Percentiles rank a stretch among this genome's conserved stretches.
These are phyloP conservation scores for Hirundichthys speculiger DNA, from an alignment of 2,113 vertebrate genomes.

Conservation along the genomic window DNA sequence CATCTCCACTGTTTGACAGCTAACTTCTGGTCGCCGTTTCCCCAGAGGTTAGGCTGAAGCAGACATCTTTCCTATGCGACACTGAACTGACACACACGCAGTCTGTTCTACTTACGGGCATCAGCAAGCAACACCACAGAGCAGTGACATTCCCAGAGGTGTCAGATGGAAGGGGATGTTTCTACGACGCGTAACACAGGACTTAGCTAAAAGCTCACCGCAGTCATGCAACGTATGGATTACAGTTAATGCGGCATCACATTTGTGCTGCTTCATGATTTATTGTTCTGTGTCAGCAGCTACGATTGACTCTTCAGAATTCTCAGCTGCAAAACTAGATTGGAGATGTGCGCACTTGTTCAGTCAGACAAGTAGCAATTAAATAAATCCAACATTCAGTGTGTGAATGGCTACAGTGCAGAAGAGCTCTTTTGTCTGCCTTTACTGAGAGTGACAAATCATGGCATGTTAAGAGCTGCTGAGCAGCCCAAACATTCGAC, in stretches of 20 bases:
- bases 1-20: constrained; percentile 64
- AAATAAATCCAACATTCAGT: constrained; percentile 27
- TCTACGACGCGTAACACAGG: constrained; percentile 35
- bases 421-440: constrained; percentile 7
- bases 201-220: constrained; percentile 37
- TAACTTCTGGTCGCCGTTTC: constrained; percentile 69
- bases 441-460: constrained; percentile 16
- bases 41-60: constrained; percentile 58
- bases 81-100: constrained; percentile 42
- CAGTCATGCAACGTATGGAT: constrained; percentile 27
- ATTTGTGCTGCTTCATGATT: constrained; percentile 26
- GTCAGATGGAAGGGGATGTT: constrained; percentile 52
- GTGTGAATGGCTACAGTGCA: constrained; percentile 19
- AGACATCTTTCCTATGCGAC: constrained; percentile 59
- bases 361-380: constrained; percentile 38
- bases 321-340: constrained; percentile 20
- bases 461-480: constrained; percentile 1
- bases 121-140: constrained; percentile 47
- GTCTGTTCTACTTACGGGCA: constrained; percentile 49
- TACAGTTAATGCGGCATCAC: constrained; percentile 8
- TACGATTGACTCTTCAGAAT: constrained; percentile 10
- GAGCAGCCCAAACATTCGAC: not conserved
- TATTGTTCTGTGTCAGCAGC: not conserved
- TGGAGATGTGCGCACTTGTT: constrained; percentile 29
- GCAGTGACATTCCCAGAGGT: constrained; percentile 52